Conservation (phyloP, 1,140 invertebrate genomes). For the Drosophila novamexicana region DNA sequence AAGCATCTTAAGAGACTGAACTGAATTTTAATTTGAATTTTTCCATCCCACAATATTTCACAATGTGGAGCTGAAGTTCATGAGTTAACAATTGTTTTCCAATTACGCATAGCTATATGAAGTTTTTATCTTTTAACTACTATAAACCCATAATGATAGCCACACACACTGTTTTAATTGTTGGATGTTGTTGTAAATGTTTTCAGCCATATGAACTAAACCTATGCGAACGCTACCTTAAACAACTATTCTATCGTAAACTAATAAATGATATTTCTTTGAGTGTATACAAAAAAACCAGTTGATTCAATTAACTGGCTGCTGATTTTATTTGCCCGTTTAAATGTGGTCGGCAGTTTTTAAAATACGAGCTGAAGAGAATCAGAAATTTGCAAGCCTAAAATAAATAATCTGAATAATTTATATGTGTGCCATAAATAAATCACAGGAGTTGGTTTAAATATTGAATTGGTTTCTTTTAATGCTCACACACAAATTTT, state of each 20-base stretch:
- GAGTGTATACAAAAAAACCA: conserved; percentile 50
- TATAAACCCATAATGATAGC: conserved; percentile 18
- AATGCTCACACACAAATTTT: background rate
- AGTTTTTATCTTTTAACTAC: background rate
- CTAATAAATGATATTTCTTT: conserved; percentile 75
- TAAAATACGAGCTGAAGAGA: background rate
- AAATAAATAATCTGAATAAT: background rate
- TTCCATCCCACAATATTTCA: conserved; percentile 3
- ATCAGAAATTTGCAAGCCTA: too few species aligned
- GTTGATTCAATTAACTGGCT: background rate
- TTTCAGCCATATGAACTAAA: background rate
- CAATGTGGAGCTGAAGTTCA: conserved; percentile 9
- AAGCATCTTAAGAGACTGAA: conserved; percentile 79
- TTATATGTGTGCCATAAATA: background rate
- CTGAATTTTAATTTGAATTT: conserved; percentile 58
- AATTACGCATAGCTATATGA: conserved; percentile 18
- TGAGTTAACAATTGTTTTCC: conserved; percentile 29
- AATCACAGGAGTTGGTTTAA: background rate
- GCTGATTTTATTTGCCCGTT: background rate
- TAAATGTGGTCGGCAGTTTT: background rate
- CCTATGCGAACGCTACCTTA: conserved; percentile 1
- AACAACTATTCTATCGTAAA: conserved; percentile 14
- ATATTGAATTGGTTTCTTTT: conserved; percentile 4
- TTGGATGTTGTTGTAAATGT: conserved; percentile 61
- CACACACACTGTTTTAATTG: conserved; percentile 46